Percentiles rank a stretch among this genome's conserved stretches.
These are phyloP conservation scores for Proctacanthus coquilletti DNA, from an alignment of 1,140 invertebrate species.

Conservation along the genomic window DNA sequence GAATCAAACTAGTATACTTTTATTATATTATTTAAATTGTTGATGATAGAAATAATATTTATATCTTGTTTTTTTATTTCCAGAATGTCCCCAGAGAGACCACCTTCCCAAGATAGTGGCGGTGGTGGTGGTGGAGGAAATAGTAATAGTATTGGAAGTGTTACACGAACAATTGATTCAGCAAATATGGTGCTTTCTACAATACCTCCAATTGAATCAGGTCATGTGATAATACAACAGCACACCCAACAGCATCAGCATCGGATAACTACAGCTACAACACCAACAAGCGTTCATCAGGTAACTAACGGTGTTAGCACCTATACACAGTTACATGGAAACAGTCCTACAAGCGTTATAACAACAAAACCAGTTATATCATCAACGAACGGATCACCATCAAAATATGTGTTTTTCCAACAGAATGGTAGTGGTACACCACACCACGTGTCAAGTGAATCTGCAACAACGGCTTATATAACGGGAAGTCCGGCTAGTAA, in stretches of 20 bases:
- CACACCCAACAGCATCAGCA: slow-evolving; percentile 3
- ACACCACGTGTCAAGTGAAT: slow-evolving; percentile 18
- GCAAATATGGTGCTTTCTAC: slow-evolving; percentile 9
- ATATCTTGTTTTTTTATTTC: slow-evolving; percentile 6
- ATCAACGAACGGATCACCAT: slow-evolving; percentile 9
- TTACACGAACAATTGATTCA: not conserved
- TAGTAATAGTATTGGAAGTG: slow-evolving; percentile 8
- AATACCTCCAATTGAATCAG: slow-evolving; percentile 7
- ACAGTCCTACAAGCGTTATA: not conserved
- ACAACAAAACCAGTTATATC: slow-evolving; percentile 6
- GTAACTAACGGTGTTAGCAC: not conserved
- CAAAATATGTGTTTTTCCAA: slow-evolving; percentile 26
- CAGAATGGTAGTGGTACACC: slow-evolving; percentile 13
- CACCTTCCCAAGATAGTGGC: slow-evolving; percentile 11
- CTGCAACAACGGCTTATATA: slow-evolving; percentile 1
- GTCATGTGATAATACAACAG: slow-evolving; percentile 7
- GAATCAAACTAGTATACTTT: no score
- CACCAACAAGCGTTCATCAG: not conserved
- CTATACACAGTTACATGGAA: not conserved
- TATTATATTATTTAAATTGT: no score
- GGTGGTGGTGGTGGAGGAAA: slow-evolving; percentile 5
- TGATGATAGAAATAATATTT: not conserved
- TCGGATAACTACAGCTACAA: slow-evolving; percentile 5
- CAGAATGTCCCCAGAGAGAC: slow-evolving; percentile 30
- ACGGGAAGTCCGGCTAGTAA: not conserved